A percentile compares a stretch with the other conserved stretches of the same genome.
phyloP scores from a whole-genome alignment of 2,113 vertebrate genomes.

The Tetrax tetrax region DNA sequence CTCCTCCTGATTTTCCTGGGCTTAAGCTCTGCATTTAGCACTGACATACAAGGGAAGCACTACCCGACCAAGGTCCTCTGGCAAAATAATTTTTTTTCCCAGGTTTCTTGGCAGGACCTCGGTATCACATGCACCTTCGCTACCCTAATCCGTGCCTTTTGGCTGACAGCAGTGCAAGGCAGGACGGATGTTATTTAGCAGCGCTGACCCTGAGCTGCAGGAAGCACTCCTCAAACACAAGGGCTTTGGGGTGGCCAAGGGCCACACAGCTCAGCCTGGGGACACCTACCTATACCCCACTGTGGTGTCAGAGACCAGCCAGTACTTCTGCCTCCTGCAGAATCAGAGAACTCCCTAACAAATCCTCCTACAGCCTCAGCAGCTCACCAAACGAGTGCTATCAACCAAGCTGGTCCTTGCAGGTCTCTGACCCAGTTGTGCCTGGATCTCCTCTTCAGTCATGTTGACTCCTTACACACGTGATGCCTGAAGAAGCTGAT shows the following conservation, averaged over 20 bases:
- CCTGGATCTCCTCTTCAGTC: background rate
- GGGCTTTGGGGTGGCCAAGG: background rate
- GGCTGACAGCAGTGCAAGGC: background rate
- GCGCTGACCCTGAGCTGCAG: background rate
- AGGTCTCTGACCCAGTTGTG: background rate
- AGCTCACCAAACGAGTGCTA: background rate
- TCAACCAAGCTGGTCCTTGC: background rate
- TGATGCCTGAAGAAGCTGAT: background rate
- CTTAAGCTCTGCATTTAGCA: background rate
- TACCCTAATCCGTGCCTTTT: background rate
- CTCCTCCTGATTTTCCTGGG: background rate
- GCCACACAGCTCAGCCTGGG: background rate
- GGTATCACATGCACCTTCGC: background rate
- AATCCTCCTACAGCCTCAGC: background rate
- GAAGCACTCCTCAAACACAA: background rate
- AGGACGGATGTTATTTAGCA: background rate
- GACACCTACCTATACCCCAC: background rate
- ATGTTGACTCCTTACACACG: background rate
- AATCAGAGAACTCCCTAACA: background rate
- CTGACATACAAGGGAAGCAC: background rate
- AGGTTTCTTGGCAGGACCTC: conserved; percentile 21
- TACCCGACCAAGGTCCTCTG: background rate
- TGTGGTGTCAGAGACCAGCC: background rate
- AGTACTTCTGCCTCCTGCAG: background rate
- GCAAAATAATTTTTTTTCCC: background rate